Evolutionary conservation across 2,113 vertebrate species (phyloP), one percentile per base, ranked within the genome.

Genomic region (Hirundichthys speculiger): DNA sequence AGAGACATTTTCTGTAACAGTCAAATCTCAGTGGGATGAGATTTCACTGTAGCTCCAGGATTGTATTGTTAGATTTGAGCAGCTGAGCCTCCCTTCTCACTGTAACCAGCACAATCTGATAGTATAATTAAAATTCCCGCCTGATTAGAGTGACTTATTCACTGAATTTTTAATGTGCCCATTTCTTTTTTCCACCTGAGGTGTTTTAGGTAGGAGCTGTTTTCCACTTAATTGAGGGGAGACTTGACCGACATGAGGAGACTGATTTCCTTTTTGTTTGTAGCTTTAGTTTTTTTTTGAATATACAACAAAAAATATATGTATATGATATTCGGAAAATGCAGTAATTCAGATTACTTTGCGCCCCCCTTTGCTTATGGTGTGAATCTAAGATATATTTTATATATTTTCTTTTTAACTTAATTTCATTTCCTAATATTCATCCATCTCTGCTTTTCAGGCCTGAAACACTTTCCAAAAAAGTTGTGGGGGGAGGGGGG

Each of bases 41-140:
- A 41, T 51, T 45, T 43, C 19, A 5, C n/a, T 64, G 52, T 39
- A 2, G 43, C 18, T 3, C 2, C 8, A 19, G 49, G 27, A 62
- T 63, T 46, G 39, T 20, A 13, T 61, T 62, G 49, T 68, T 61
- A 30, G 59, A 61, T 77, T 55, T 53, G 10, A 38, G 18, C 74
- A 69, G 67, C 75, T 79, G 70, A 70, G 59, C 16, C 55, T 79
- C 24, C 27, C 1, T 49, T 64, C 64, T 78, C 41, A 63, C 47
- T 61, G 59, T 47, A 48, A 64, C 46, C 13, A 10, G 14, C 65
- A 68, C 67, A 65, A 65, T 72, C 55, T 87, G 80, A 83, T 70
- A 58, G 56, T 55, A 47, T 83, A 86, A 85, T 87, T 75, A 77
- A 64, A 41, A 16, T 64, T 72, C 68, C 52, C 57, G 48, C 47